phyloP scores from a whole-genome alignment of 2,888 invertebrate species.

The Ectobius pallidus region DNA sequence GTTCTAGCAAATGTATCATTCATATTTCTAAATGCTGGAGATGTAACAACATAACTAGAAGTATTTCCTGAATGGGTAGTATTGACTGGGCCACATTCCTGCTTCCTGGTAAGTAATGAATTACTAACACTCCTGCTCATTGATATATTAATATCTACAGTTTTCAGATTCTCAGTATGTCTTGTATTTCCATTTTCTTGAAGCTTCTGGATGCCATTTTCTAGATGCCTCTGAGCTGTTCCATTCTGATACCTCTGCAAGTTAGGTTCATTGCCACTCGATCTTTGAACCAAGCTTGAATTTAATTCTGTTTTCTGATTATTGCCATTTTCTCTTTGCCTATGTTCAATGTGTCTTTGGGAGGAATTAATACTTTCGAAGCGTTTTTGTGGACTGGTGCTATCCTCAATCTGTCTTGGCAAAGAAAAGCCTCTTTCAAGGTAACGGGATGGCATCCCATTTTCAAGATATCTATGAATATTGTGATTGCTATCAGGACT shows the following conservation, averaged over 20 bases:
- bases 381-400: slow-evolving; percentile 3
- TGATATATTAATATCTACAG: not conserved
- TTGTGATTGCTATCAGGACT: not conserved
- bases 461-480: slow-evolving; percentile 24
- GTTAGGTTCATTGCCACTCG: not conserved
- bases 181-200: slow-evolving; percentile 7
- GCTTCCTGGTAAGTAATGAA: not conserved
- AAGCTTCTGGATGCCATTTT: slow-evolving; percentile 19
- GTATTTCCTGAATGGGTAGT: not conserved
- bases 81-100: not conserved
- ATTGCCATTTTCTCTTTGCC: slow-evolving; percentile 14
- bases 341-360: slow-evolving; percentile 26
- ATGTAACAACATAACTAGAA: not conserved
- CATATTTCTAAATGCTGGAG: slow-evolving; percentile 30
- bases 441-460: slow-evolving; percentile 27
- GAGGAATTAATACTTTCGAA: slow-evolving; percentile 11
- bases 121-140: not conserved
- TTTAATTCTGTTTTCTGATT: not conserved
- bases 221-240: slow-evolving; percentile 15
- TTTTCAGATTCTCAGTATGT: not conserved
- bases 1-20: slow-evolving; percentile 37
- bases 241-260: slow-evolving; percentile 29
- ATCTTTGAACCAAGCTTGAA: not conserved
- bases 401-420: slow-evolving; percentile 17
- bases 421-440: slow-evolving; percentile 26